Evolutionary conservation across 2,113 vertebrate species (phyloP).

Genomic region (Vidua macroura): DNA sequence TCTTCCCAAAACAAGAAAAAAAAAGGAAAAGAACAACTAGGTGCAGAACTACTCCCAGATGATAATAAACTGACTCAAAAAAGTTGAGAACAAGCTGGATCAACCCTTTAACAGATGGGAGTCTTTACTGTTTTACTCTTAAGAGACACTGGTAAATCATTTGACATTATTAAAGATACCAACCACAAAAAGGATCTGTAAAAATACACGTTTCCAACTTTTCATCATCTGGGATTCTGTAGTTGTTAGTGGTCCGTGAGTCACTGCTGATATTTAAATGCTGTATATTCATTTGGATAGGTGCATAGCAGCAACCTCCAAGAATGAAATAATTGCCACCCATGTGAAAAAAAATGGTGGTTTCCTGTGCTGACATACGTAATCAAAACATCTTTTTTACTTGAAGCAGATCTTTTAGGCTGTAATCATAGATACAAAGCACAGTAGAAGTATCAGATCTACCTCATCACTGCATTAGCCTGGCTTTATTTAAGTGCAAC

Average conservation of each 20-base stretch:
- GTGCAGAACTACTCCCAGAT: background rate
- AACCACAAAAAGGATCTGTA: conserved; percentile 28
- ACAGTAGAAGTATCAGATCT: background rate
- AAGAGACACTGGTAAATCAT: conserved; percentile 14
- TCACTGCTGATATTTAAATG: conserved; percentile 8
- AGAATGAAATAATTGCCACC: background rate
- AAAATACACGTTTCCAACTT: conserved; percentile 27
- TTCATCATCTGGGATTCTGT: conserved; percentile 18
- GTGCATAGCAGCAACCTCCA: background rate
- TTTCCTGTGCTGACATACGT: background rate
- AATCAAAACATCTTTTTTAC: background rate
- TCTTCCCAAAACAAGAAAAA: background rate
- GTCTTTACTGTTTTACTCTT: conserved; percentile 10
- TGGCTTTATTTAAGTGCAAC: background rate
- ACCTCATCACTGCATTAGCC: background rate
- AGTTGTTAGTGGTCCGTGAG: conserved; percentile 9
- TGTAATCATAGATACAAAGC: background rate
- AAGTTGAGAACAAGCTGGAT: conserved; percentile 18
- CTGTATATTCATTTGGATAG: background rate
- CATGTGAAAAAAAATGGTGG: background rate
- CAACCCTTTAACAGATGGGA: background rate
- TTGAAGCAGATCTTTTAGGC: background rate
- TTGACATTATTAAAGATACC: conserved; percentile 45
- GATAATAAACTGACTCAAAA: conserved; percentile 6
- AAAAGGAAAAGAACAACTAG: background rate